phyloP scores from a whole-genome alignment of 2,113 vertebrate species.

The Sylvilagus bachmani region DNA sequence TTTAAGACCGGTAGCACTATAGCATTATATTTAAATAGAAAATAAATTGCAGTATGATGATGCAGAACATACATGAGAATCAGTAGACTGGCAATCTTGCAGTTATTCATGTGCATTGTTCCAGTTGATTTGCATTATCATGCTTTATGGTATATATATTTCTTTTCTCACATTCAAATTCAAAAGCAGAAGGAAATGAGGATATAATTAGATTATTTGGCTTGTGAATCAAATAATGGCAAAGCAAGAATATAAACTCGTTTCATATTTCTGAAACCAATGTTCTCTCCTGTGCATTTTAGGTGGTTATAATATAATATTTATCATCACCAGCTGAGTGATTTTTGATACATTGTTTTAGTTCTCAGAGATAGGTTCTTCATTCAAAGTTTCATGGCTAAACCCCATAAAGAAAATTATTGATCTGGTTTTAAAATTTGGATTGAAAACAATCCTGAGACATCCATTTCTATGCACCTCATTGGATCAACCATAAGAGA shows the following conservation, averaged over 20 bases:
- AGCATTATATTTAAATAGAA: not conserved
- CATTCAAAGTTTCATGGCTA: not conserved
- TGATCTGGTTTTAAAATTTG: not conserved
- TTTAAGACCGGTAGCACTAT: not conserved
- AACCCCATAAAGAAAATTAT: not conserved
- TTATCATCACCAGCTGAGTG: not conserved
- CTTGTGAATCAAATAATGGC: not conserved
- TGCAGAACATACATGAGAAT: not conserved
- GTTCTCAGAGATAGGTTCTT: not conserved
- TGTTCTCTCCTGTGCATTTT: not conserved
- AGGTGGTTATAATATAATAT: not conserved
- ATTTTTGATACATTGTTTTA: not conserved
- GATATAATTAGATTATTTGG: not conserved
- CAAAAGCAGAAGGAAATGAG: not conserved
- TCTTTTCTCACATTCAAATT: constrained; percentile 37
- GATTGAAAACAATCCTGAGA: not conserved
- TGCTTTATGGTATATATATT: not conserved
- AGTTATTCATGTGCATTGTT: not conserved
- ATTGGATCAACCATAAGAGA: not conserved
- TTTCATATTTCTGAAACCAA: not conserved
- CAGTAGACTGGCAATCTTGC: not conserved
- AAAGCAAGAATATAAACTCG: not conserved
- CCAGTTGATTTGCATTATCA: not conserved
- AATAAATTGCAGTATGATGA: not conserved
- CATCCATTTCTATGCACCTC: not conserved